Evolutionary conservation across 1,140 invertebrate species (phyloP), one percentile per base, ranked within the genome.

Genomic region (Caenorhabditis remanei): DNA sequence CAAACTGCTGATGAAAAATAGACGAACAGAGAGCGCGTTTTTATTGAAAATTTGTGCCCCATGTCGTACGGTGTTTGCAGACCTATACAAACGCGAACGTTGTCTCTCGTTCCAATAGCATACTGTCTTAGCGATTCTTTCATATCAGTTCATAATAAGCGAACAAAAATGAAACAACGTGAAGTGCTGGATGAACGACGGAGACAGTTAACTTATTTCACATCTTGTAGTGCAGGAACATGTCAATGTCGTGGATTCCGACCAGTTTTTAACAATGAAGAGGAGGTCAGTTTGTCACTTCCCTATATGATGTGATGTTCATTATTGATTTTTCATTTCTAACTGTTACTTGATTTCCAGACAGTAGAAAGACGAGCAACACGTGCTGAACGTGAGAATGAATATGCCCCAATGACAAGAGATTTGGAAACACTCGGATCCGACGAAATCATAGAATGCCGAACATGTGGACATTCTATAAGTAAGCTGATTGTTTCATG

Each of bases 151-250:
- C 19, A 7, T n/a, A 61, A 61, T n/a, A 16, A n/a, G 9, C 11
- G n/a, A 65, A 65, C 40, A n/a, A 41, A 48, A 46, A 75, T 79
- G 71, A 79, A 79, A 32, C 71, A 79, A 53, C 43, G 71, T 4
- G 71, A 79, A 13, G 13, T 41, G 21, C n/a, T 79, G 19, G 71
- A 79, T 50, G 14, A 79, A 19, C 32, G 46, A 53, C 40, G 46
- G 53, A 48, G 71, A 24, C 71, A 79, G n/a, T n/a, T 79, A 24
- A 79, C 71, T 11, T 79, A 79, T 79, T 79, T 79, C 71, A 79
- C 71, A 53, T 48, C 71, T 46, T 79, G 71, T n/a, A 50, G 14
- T 24, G 71, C 71, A 8, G 71, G 71, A 50, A 79, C 71, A 32
- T 79, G 71, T 11, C 43, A 79, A 50, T 79, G 71, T 41, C 9